Evolutionary conservation across 2,888 invertebrate species (phyloP).

Genomic region (Lymantria monacha): DNA sequence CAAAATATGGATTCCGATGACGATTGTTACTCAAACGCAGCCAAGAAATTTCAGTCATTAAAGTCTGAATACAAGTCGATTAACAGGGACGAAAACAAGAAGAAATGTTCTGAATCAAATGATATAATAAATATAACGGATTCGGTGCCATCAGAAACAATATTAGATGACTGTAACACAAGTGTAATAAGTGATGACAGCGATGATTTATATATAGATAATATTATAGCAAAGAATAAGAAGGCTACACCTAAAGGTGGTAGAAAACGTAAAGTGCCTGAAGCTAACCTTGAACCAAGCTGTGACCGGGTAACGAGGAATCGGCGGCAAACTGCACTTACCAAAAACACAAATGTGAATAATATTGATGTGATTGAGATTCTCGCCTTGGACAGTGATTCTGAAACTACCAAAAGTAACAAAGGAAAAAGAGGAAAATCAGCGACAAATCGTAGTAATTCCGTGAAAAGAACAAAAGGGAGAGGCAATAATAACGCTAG

Average conservation of each 20-base stretch:
- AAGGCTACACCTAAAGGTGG: slow-evolving; percentile 22
- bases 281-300: not conserved
- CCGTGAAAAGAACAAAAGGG: not conserved
- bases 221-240: slow-evolving; percentile 37
- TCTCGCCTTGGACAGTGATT: not conserved
- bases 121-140: not conserved
- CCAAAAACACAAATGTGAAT: not conserved
- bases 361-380: not conserved
- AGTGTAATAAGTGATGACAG: slow-evolving; percentile 26
- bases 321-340: slow-evolving; percentile 14
- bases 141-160: not conserved
- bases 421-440: not conserved
- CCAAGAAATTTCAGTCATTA: slow-evolving; percentile 52
- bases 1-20: slow-evolving; percentile 50
- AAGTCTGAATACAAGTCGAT: slow-evolving; percentile 48
- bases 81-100: slow-evolving; percentile 27
- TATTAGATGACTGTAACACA: slow-evolving; percentile 17
- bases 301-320: not conserved
- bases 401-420: not conserved
- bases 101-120: not conserved
- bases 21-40: slow-evolving; percentile 65
- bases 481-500: not conserved
- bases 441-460: not conserved
- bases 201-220: slow-evolving; percentile 39
- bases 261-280: slow-evolving; percentile 13